Base-by-base conservation (phyloP, 2,888 invertebrate genomes). In the Microplitis manilae region DNA sequence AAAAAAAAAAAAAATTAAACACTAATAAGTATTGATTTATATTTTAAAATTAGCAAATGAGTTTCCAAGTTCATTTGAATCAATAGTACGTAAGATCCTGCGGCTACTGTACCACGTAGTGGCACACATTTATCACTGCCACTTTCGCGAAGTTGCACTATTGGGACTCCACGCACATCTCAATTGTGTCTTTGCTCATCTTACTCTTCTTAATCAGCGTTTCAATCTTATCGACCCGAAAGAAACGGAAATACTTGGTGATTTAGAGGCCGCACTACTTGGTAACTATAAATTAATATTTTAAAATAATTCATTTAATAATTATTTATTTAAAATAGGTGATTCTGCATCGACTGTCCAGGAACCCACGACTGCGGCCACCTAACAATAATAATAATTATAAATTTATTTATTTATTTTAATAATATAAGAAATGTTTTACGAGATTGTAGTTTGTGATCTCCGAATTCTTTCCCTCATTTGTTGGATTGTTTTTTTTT, bases 61-160 rank as follows among this genome's bases (percentile, higher is more conserved):
- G 92, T 99, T 99, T 93, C 98, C 98, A 82, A 93, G 94, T 89
- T 95, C 95, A 90, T 98, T 98, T 92, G 97, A 97, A 92, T 94
- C 95, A 89, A 96, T 97, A 91, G 97, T 98, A 90, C 96, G 97
- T 91, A 98, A 98, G 93, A 97, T 98, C 91, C 94, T 96, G 92
- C 95, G 97, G 90, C 94, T 98, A 92, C 94, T 98, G 92, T 98
- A 97, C 93, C 98, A 98, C 92, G 98, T 98, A 91, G 94, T 98
- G 93, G 98, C 98, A 91, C 98, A 99, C 93, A 93, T 98, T 91
- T 98, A 98, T 93, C 97, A 97, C 91, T 96, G 96, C 92, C 98
- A 99, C 94, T 98, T 98, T 93, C 94, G 96, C 91, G 97, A 98
- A 93, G 95, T 98, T 87, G 96, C 96, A 90, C 93, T 96, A 90